A percentile compares a stretch with the other conserved stretches of the same genome.
Conservation (phyloP, 2,888 invertebrate genomes). For the Rapana venosa region DNA sequence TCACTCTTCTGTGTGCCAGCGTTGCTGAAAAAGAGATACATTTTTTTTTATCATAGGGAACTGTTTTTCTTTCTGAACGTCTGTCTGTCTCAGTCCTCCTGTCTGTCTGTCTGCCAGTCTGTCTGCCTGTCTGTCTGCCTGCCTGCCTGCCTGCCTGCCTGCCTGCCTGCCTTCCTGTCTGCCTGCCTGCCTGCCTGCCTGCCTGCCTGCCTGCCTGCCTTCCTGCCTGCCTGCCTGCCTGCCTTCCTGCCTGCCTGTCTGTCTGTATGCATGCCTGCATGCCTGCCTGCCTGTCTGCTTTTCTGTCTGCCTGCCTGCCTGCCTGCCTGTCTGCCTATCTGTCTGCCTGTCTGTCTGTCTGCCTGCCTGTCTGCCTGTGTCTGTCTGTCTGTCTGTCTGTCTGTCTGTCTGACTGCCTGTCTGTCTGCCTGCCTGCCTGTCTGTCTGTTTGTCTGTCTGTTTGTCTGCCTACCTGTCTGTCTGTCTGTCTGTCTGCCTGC, state of each 20-base stretch:
- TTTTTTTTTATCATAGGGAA: too few species aligned
- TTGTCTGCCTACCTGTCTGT: too few species aligned
- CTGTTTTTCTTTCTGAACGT: not conserved
- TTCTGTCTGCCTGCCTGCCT: too few species aligned
- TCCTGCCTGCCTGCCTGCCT: not conserved
- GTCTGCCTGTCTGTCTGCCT: not conserved
- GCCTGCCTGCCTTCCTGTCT: not conserved
- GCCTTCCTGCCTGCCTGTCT: not conserved
- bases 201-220: not conserved
- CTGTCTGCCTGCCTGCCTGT: not conserved
- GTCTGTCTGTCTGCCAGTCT: too few species aligned
- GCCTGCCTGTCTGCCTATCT: not conserved
- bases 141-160: not conserved
- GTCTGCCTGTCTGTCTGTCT: not conserved
- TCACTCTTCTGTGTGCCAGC: not conserved
- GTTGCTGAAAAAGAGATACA: not conserved
- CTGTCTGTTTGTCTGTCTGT: not conserved
- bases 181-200: not conserved
- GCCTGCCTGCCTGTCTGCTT: not conserved
- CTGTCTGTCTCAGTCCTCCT: too few species aligned
- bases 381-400: not conserved
- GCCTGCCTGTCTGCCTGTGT: not conserved
- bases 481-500: too few species aligned
- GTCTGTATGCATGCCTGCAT: too few species aligned
- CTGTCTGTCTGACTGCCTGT: not conserved